Conservation (phyloP, 2,888 invertebrate genomes). For the Pyrocoelia pectoralis region DNA sequence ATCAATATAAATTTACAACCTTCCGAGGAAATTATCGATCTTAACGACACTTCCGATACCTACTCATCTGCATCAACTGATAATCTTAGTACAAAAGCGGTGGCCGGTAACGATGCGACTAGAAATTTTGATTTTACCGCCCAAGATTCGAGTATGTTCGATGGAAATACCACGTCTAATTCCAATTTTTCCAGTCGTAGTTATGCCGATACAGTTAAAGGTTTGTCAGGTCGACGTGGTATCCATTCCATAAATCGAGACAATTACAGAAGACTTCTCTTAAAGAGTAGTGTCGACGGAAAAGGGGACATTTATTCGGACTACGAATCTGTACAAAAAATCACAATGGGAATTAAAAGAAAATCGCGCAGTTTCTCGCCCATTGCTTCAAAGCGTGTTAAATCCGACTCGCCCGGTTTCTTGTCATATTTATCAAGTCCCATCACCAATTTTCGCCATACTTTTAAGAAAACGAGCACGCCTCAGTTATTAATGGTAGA, state of each 20-base stretch:
- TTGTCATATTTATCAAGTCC: slow-evolving; percentile 51
- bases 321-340: slow-evolving; percentile 45
- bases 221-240: slow-evolving; percentile 40
- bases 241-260: slow-evolving; percentile 28
- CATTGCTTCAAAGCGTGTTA: slow-evolving; percentile 47
- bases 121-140: slow-evolving; percentile 46
- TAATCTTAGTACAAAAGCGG: slow-evolving; percentile 50
- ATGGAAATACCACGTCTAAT: slow-evolving; percentile 41
- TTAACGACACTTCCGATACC: slow-evolving; percentile 28
- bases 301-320: slow-evolving; percentile 36
- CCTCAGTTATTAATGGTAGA: slow-evolving; percentile 53
- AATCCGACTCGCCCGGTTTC: slow-evolving; percentile 45
- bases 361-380: slow-evolving; percentile 48
- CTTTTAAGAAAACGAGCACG: slow-evolving; percentile 49
- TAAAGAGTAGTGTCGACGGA: slow-evolving; percentile 26
- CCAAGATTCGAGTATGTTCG: slow-evolving; percentile 31
- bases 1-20: slow-evolving; percentile 11
- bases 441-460: slow-evolving; percentile 46
- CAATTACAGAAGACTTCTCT: slow-evolving; percentile 24
- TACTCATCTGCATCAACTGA: slow-evolving; percentile 31
- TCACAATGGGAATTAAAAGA: slow-evolving; percentile 47
- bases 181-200: slow-evolving; percentile 47
- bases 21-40: slow-evolving; percentile 19
- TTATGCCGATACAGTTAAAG: slow-evolving; percentile 47
- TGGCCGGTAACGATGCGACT: slow-evolving; percentile 51